Conservation (phyloP, 2,113 vertebrate species). For the Chaenocephalus aceratus region DNA sequence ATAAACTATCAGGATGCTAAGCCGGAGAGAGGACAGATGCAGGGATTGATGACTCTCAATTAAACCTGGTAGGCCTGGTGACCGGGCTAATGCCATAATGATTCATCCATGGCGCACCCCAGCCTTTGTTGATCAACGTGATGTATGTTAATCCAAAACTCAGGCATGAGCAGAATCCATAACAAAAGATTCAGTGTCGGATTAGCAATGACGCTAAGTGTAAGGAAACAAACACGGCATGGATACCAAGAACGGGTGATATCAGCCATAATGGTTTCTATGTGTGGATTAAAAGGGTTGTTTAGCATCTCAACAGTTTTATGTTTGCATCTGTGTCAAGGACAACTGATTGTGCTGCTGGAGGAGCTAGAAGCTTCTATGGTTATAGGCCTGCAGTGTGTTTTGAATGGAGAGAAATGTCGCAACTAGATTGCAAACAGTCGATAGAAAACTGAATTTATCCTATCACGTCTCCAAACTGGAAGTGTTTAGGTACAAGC, state of each 20-base stretch:
- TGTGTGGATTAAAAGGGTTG: slow-evolving; percentile 48
- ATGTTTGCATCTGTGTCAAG: slow-evolving; percentile 61
- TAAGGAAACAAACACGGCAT: slow-evolving; percentile 57
- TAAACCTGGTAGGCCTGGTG: slow-evolving; percentile 64
- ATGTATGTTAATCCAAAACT: slow-evolving; percentile 75
- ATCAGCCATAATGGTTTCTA: slow-evolving; percentile 39
- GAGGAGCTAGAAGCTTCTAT: slow-evolving; percentile 8
- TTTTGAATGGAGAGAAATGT: background rate
- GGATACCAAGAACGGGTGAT: slow-evolving; percentile 42
- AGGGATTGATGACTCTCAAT: slow-evolving; percentile 73
- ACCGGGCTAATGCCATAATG: slow-evolving; percentile 73
- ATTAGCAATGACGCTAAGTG: slow-evolving; percentile 64
- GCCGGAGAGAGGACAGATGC: slow-evolving; percentile 61
- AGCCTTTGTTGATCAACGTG: slow-evolving; percentile 75
- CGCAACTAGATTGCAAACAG: background rate
- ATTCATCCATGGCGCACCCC: slow-evolving; percentile 64
- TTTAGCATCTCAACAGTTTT: slow-evolving; percentile 40
- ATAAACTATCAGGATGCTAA: slow-evolving; percentile 43
- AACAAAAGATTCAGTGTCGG: slow-evolving; percentile 58
- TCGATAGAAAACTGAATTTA: background rate
- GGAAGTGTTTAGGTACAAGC: background rate
- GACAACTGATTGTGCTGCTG: slow-evolving; percentile 30
- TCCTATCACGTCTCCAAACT: too few relatives aligned
- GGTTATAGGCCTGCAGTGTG: background rate
- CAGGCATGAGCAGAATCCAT: slow-evolving; percentile 71